Evolutionary conservation across 2,113 vertebrate species (phyloP).

Genomic region (Grallaria varia): DNA sequence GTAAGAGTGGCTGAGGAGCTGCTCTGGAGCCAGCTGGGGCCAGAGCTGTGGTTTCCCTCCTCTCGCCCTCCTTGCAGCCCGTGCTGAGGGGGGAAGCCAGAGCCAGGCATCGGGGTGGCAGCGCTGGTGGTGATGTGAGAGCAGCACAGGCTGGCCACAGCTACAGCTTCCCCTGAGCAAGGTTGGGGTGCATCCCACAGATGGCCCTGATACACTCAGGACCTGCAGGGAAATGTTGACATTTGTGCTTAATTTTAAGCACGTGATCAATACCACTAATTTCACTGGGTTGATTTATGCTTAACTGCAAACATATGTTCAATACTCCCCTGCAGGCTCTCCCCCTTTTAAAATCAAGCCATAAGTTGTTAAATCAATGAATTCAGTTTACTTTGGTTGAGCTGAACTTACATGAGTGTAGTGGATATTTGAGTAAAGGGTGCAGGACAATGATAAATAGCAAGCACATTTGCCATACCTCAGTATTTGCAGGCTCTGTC

Average conservation of each 20-base stretch:
- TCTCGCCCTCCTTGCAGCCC: not conserved
- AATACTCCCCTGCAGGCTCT: not conserved
- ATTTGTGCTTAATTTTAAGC: not conserved
- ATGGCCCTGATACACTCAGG: not conserved
- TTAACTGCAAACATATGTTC: constrained; percentile 15
- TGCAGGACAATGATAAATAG: not conserved
- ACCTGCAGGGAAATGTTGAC: not conserved
- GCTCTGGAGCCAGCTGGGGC: not conserved
- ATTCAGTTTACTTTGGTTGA: constrained; percentile 13
- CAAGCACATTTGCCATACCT: not conserved
- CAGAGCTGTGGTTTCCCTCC: not conserved
- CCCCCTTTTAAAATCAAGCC: not conserved
- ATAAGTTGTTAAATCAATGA: constrained; percentile 8
- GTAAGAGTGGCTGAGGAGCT: not conserved
- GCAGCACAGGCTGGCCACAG: not conserved
- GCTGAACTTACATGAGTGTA: not conserved
- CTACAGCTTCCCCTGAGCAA: not conserved
- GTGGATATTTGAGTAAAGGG: not conserved
- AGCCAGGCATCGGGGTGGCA: not conserved
- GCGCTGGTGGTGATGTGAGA: not conserved
- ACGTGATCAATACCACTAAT: not conserved
- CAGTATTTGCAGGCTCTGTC: not conserved
- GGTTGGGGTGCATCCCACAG: not conserved
- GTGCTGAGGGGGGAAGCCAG: not conserved
- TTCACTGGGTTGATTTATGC: not conserved